Percentiles rank a stretch among this genome's conserved stretches.
These are phyloP conservation scores for Penelope pileata DNA, from an alignment of 2,113 vertebrate species.

Conservation along the genomic window DNA sequence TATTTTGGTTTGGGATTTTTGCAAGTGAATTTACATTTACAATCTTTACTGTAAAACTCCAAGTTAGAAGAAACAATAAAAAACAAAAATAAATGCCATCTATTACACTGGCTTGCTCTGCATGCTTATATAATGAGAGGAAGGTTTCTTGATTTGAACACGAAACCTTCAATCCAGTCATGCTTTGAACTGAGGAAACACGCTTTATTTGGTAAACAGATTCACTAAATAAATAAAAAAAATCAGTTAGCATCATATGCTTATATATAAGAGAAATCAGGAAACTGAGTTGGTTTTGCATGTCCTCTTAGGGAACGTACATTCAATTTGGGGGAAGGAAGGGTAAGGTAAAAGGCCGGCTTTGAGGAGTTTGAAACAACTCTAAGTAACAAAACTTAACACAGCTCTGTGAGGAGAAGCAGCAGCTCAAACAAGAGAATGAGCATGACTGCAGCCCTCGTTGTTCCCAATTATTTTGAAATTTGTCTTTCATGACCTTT, in stretches of 20 bases:
- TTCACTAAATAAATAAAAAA: neutral
- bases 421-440: neutral
- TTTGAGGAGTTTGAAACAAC: neutral
- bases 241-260: neutral
- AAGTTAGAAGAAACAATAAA: neutral
- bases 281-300: neutral
- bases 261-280: neutral
- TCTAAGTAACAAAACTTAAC: neutral
- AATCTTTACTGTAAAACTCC: neutral
- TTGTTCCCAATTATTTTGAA: neutral
- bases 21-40: neutral
- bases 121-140: neutral
- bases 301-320: neutral
- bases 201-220: neutral
- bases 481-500: neutral
- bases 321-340: neutral
- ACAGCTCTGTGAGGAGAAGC: neutral
- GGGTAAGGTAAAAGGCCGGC: neutral
- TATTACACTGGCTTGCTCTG: neutral
- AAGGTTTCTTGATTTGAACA: neutral
- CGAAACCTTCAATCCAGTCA: neutral
- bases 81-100: neutral
- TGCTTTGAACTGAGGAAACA: constrained; percentile 1
- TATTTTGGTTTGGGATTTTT: neutral
- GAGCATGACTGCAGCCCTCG: neutral